A percentile compares a stretch with the other conserved stretches of the same genome.
Evolutionary conservation across 2,113 vertebrate species (phyloP).

Genomic region (Apistogramma diplotaenia): DNA sequence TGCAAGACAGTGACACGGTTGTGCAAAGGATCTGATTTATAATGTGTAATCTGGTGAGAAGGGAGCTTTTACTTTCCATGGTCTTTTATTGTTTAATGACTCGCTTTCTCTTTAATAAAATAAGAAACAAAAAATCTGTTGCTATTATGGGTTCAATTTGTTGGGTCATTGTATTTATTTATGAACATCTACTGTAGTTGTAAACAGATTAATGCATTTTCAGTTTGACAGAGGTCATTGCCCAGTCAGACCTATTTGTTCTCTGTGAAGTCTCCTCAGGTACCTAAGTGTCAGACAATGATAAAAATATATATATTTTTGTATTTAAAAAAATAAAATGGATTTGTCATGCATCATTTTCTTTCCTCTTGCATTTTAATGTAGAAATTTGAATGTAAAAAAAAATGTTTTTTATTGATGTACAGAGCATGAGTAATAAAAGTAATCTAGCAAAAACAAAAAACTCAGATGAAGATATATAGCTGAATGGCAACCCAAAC

Average conservation of each 20-base stretch:
- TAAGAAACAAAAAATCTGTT: background rate
- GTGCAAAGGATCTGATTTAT: constrained; percentile 14
- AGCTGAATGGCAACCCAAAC: background rate
- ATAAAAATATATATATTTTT: background rate
- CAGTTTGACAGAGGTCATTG: background rate
- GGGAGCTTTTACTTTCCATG: background rate
- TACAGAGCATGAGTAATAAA: background rate
- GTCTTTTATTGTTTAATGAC: background rate
- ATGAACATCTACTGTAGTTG: background rate
- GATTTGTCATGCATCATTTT: too few species aligned
- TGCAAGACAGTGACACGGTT: constrained; percentile 22
- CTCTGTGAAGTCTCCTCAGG: too few species aligned
- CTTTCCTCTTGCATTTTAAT: background rate
- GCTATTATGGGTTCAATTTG: background rate
- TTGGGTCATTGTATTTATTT: background rate
- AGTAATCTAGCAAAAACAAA: background rate
- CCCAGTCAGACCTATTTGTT: background rate
- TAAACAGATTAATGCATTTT: background rate
- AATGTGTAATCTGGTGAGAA: background rate
- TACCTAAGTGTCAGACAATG: background rate
- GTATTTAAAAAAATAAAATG: background rate
- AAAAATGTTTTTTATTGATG: background rate
- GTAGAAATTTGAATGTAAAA: background rate
- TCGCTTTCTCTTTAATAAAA: background rate
- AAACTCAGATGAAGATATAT: background rate